These are phyloP conservation scores for Campoletis raptor DNA, from an alignment of 2,888 invertebrate genomes.

Conservation along the genomic window DNA sequence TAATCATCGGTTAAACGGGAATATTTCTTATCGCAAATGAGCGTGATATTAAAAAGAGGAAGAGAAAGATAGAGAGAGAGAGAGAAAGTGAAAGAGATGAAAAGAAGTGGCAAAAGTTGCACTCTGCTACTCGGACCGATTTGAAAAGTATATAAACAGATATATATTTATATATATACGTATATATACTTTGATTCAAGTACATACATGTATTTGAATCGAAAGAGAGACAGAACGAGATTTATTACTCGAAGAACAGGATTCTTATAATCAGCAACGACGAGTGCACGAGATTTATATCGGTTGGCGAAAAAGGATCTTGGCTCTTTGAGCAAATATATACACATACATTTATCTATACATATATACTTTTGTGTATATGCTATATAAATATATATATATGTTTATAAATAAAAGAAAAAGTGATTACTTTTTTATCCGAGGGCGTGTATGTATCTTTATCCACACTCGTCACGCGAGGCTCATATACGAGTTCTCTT, in stretches of 20 bases:
- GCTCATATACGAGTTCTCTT: constrained; percentile 6
- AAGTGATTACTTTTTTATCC: constrained; percentile 21
- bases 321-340: constrained; percentile 8
- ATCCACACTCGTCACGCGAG: constrained; percentile 67
- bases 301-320: constrained; percentile 47
- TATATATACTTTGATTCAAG: background rate
- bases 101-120: constrained; percentile 54
- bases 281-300: constrained; percentile 66
- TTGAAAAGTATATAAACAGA: constrained; percentile 12
- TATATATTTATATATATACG: background rate
- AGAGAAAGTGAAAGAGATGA: constrained; percentile 12
- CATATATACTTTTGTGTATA: background rate
- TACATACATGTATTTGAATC: constrained; percentile 9
- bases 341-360: background rate
- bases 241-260: constrained; percentile 65
- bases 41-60: constrained; percentile 56
- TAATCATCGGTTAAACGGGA: constrained; percentile 66
- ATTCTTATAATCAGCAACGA: constrained; percentile 66
- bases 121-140: constrained; percentile 14
- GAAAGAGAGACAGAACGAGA: constrained; percentile 51
- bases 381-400: background rate
- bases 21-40: constrained; percentile 69
- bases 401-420: constrained; percentile 27
- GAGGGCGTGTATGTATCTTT: constrained; percentile 63
- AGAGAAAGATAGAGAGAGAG: constrained; percentile 23